phyloP scores from a whole-genome alignment of 2,888 invertebrate genomes.

The Corythucha ciliata region DNA sequence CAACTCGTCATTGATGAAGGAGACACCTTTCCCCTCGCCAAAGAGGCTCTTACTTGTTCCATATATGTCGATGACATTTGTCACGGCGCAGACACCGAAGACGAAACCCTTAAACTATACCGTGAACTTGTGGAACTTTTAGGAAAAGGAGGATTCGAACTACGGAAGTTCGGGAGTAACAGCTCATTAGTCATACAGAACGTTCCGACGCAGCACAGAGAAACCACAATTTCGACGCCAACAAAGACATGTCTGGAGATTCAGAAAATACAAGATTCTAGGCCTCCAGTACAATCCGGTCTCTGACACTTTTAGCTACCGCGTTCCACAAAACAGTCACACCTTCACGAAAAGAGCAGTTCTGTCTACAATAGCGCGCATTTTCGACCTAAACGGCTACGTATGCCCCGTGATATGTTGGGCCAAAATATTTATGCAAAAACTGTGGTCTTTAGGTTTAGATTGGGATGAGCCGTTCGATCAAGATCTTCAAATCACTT shows the following conservation, averaged over 20 bases:
- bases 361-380: constrained; percentile 15
- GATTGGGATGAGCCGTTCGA: constrained; percentile 34
- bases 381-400: constrained; percentile 33
- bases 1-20: constrained; percentile 29
- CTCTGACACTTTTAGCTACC: constrained; percentile 24
- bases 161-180: constrained; percentile 18
- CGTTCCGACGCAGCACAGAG: background rate
- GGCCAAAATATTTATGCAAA: constrained; percentile 31
- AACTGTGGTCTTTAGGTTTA: constrained; percentile 27
- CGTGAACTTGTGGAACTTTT: constrained; percentile 17
- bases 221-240: no score
- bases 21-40: constrained; percentile 24
- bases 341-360: constrained; percentile 21
- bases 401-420: no score
- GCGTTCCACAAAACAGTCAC: background rate
- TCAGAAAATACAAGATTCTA: constrained; percentile 26
- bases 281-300: constrained; percentile 29
- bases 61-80: constrained; percentile 22
- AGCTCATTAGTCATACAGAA: background rate
- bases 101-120: constrained; percentile 10
- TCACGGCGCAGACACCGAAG: constrained; percentile 11
- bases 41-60: constrained; percentile 13
- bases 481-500: no score
- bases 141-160: constrained; percentile 18
- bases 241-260: background rate